Percentiles rank a stretch among this genome's conserved stretches.
phyloP scores from a whole-genome alignment of 2,888 invertebrate species.

The Ganaspis brasiliensis region DNA sequence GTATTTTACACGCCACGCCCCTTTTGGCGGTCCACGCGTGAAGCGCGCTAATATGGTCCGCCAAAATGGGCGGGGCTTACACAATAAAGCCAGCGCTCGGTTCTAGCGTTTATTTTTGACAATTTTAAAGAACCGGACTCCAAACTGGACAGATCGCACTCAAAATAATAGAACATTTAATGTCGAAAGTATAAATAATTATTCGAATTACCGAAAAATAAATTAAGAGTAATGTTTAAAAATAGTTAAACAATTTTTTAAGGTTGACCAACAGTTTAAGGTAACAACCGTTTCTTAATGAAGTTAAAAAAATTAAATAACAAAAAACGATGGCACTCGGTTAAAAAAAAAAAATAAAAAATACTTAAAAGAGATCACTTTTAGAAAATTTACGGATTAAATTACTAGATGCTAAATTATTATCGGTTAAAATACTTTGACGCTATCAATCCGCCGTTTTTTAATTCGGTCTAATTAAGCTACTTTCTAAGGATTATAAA shows the following conservation, averaged over 20 bases:
- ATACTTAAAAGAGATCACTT: conserved; percentile 15
- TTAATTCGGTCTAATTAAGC: conserved; percentile 15
- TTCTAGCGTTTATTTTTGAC: too few relatives aligned
- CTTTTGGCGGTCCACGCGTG: too few relatives aligned
- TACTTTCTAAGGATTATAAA: conserved; percentile 25
- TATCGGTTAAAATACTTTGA: background rate
- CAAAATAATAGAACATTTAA: too few relatives aligned
- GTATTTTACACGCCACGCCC: too few relatives aligned
- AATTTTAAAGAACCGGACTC: too few relatives aligned
- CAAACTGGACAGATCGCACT: too few relatives aligned
- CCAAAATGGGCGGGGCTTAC: too few relatives aligned
- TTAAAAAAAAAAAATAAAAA: background rate
- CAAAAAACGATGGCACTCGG: background rate
- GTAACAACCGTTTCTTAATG: background rate
- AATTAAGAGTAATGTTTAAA: background rate
- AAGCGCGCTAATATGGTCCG: too few relatives aligned
- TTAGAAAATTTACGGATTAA: background rate
- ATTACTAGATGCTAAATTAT: background rate
- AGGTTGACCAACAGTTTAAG: background rate
- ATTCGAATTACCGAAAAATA: background rate
- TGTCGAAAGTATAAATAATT: background rate
- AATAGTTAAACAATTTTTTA: background rate
- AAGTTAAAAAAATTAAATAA: background rate
- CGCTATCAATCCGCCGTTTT: background rate
- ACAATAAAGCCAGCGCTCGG: too few relatives aligned